These are phyloP conservation scores for Bombyx mori DNA, from an alignment of 1,140 invertebrate genomes.

Conservation along the genomic window DNA sequence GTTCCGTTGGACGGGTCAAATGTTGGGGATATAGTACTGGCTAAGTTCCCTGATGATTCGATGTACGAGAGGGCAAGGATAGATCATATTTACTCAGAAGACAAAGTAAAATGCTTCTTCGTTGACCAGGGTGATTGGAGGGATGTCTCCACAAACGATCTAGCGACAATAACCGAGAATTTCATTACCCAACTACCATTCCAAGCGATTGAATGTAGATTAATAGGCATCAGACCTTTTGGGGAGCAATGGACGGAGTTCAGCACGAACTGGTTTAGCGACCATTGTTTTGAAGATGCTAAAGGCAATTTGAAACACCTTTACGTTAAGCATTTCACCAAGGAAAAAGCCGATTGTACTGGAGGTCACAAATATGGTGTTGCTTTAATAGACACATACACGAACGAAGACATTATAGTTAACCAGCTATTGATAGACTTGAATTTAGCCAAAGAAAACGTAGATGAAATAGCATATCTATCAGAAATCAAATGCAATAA, in stretches of 20 bases:
- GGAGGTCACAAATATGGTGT: constrained; percentile 56
- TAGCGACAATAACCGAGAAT: constrained; percentile 40
- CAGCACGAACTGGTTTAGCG: constrained; percentile 46
- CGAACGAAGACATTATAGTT: constrained; percentile 36
- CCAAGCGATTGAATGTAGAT: constrained; percentile 63
- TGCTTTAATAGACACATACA: constrained; percentile 44
- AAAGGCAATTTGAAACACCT: constrained; percentile 39
- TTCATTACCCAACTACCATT: constrained; percentile 53
- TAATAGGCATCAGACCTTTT: constrained; percentile 44
- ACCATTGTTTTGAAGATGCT: constrained; percentile 33
- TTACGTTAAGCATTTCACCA: constrained; percentile 47
- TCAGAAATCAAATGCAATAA: constrained; percentile 12
- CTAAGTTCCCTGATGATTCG: constrained; percentile 49
- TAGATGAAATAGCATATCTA: constrained; percentile 38
- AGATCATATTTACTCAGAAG: constrained; percentile 24
- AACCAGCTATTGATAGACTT: constrained; percentile 48
- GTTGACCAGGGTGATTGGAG: constrained; percentile 60
- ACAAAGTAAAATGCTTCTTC: constrained; percentile 57
- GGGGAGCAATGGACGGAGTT: constrained; percentile 49
- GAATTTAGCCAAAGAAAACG: constrained; percentile 36
- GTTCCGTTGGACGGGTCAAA: constrained; percentile 20
- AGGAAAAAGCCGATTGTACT: constrained; percentile 43
- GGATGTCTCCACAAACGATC: constrained; percentile 27
- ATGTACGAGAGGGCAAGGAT: constrained; percentile 54
- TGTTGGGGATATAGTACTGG: constrained; percentile 48